These are phyloP conservation scores for Ricordea florida DNA, from an alignment of 92 coral and sea anemone species.

Conservation along the genomic window DNA sequence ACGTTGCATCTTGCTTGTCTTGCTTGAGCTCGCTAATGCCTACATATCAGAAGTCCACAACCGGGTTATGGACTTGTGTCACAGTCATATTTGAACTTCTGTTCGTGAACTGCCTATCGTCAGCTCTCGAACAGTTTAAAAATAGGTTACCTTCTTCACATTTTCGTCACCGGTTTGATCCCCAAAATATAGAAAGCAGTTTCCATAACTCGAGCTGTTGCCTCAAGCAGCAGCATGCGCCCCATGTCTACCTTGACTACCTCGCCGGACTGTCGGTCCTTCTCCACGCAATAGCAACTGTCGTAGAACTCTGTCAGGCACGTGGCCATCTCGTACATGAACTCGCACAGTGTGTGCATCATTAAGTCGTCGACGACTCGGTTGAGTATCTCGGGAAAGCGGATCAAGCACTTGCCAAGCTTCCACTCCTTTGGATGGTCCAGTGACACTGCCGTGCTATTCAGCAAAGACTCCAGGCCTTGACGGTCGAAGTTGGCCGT, in stretches of 20 bases:
- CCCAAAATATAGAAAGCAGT: conserved; percentile 89
- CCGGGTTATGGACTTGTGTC: no score
- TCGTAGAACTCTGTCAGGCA: conserved; percentile 97
- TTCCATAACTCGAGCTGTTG: conserved; percentile 97
- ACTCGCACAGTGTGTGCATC: conserved; percentile 93
- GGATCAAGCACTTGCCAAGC: conserved; percentile 93
- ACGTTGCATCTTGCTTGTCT: no score
- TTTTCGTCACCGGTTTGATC: conserved; percentile 90
- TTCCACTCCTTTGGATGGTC: conserved; percentile 99
- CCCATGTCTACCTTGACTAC: conserved; percentile 76
- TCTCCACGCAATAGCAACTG: conserved; percentile 98
- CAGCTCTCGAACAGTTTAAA: no score
- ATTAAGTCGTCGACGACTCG: conserved; percentile 88
- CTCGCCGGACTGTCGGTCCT: conserved; percentile 91
- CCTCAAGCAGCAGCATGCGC: conserved; percentile 84
- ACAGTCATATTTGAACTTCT: no score
- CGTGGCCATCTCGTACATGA: conserved; percentile 94
- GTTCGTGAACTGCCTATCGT: no score
- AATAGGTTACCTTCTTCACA: no score
- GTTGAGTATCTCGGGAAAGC: conserved; percentile 89
- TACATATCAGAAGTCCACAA: no score
- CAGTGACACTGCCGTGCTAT: conserved; percentile 67
- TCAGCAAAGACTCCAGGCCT: conserved; percentile 70
- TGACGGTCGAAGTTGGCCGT: conserved; percentile 81
- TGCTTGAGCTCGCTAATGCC: no score